Percentiles rank a stretch among this genome's conserved stretches.
phyloP scores from a whole-genome alignment of 2,113 vertebrate genomes.

The Mus musculus region GRCm39 chr16:62598501-62599000 shows the following conservation, averaged over 20 bases:
- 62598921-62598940: neutral
- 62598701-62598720: constrained; percentile 77
- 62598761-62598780: constrained; percentile 57
- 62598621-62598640: constrained; percentile 48
- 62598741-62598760: constrained; percentile 41
- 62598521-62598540: constrained; percentile 48
- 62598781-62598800: constrained; percentile 66
- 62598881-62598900: neutral
- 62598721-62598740: constrained; percentile 79
- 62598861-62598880: neutral
- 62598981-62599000: neutral
- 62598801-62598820: constrained; percentile 24
- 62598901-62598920: neutral
- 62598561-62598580: too few species aligned
- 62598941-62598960: neutral
- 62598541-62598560: neutral
- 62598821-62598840: neutral
- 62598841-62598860: neutral
- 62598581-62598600: neutral
- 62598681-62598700: constrained; percentile 62
- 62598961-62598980: neutral
- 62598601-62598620: constrained; percentile 56
- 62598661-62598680: constrained; percentile 74
- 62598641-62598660: constrained; percentile 69
- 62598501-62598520: constrained; percentile 50